Base-by-base conservation (phyloP, 1,140 invertebrate genomes). In the Conus ventricosus region DNA sequence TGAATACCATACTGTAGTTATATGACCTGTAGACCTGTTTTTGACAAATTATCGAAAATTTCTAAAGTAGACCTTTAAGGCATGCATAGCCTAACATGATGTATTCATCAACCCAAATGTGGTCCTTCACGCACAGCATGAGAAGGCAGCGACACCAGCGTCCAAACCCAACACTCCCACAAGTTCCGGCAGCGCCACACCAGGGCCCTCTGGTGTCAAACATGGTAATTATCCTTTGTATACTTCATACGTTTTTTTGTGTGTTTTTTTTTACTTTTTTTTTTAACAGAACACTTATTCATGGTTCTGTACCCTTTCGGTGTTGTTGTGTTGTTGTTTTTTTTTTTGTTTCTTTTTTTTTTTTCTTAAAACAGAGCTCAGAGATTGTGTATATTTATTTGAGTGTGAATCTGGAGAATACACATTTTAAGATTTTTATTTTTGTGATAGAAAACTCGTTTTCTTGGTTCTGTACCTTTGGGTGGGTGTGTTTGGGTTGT, bases 91-190 rank as follows among this genome's bases (percentile, higher is more conserved):
- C 39, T 39, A 39, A 39, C 39, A 39, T 39, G 3, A 39, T 39
- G 39, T 39, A 39, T 39, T 39, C 39, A 39, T 39, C 39, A 39
- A 39, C 39, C 39, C 39, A 39, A 39, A 39, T 39, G 39, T 39
- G 39, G 39, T 39, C 39, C 3, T 0, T 39, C 39, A 39, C 39
- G 5, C 92, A 55, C 89, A 96, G 94, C 95, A 95, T 92, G 96
- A 96, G 78, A 98, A 98, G 94, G 97, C 97, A 10, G 96, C 97
- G 54, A 98, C 97, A 25, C 97, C 97, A 71, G 97, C 97, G 25
- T 96, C 96, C 23, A 98, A 98, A 95, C 97, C 97, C 6, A 96
- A 97, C 75, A 98, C 98, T 15, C 98, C 98, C 1, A 98, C 98
- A 3, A 96, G 95, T 91, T 95, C 95, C 53, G 94, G 97, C 76